These are phyloP conservation scores for Caerostris darwini DNA, from an alignment of 1,140 invertebrate species.

Conservation along the genomic window DNA sequence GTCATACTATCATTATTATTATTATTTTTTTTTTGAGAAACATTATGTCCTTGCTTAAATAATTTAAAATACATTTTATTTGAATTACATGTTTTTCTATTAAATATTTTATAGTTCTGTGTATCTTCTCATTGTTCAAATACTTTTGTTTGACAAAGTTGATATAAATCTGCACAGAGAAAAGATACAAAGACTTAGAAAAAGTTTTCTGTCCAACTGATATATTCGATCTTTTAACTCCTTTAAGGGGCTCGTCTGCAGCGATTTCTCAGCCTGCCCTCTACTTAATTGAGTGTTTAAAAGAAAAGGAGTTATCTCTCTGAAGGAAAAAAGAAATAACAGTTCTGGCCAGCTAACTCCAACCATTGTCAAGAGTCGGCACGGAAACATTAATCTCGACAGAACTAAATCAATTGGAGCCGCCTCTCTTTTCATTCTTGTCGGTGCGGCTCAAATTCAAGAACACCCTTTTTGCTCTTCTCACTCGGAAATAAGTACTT, in stretches of 20 bases:
- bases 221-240: not conserved
- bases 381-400: slow-evolving; percentile 58
- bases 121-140: too few relatives aligned
- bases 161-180: too few relatives aligned
- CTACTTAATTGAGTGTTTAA: slow-evolving; percentile 61
- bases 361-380: slow-evolving; percentile 48
- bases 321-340: slow-evolving; percentile 37
- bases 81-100: too few relatives aligned
- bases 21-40: too few relatives aligned
- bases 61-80: too few relatives aligned
- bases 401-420: slow-evolving; percentile 66
- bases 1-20: too few relatives aligned
- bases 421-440: slow-evolving; percentile 38
- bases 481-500: not conserved
- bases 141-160: too few relatives aligned
- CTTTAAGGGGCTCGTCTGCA: not conserved
- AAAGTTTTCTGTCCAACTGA: not conserved
- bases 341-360: slow-evolving; percentile 71
- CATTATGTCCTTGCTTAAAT: too few relatives aligned
- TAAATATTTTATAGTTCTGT: too few relatives aligned
- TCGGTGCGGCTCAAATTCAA: slow-evolving; percentile 13
- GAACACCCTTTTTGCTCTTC: not conserved
- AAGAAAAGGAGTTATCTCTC: slow-evolving; percentile 35
- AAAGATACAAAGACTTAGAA: too few relatives aligned
- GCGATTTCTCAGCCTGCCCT: slow-evolving; percentile 43